These are phyloP conservation scores for Nothobranchius kuhntae DNA, from an alignment of 2,113 vertebrate species.

Conservation along the genomic window DNA sequence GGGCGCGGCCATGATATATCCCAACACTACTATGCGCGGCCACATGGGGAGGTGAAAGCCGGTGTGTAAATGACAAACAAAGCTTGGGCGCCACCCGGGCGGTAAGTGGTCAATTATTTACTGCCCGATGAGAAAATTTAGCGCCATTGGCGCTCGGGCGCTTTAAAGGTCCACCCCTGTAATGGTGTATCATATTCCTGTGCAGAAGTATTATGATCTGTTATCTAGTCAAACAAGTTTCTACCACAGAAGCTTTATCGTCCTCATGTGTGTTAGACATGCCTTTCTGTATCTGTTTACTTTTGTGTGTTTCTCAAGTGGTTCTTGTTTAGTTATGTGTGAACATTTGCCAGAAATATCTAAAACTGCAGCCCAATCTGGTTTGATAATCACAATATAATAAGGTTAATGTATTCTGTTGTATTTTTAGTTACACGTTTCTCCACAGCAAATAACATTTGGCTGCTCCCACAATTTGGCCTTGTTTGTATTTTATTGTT, in stretches of 20 bases:
- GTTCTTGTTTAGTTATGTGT: neutral
- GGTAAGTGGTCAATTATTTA: too few species aligned
- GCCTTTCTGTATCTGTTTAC: neutral
- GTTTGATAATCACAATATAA: neutral
- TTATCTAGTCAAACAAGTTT: slow-evolving; percentile 5
- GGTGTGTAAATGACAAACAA: too few species aligned
- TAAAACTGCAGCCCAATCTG: neutral
- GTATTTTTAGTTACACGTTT: neutral
- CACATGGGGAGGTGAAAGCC: too few species aligned
- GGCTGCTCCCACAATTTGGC: neutral
- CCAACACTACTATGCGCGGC: too few species aligned
- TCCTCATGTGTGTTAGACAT: neutral
- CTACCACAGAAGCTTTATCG: neutral
- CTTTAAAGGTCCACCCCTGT: too few species aligned
- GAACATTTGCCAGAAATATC: neutral
- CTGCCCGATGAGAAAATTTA: too few species aligned
- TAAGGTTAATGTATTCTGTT: neutral
- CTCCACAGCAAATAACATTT: neutral
- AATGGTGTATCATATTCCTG: neutral
- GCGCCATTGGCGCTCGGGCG: too few species aligned
- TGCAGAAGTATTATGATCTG: neutral
- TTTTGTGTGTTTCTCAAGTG: neutral
- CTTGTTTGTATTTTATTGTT: neutral
- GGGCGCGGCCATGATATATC: too few species aligned
- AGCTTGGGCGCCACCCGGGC: too few species aligned